A percentile compares a stretch with the other conserved stretches of the same genome.
phyloP scores from a whole-genome alignment of 2,888 invertebrate genomes.

The Aspidiotus rigidus region DNA sequence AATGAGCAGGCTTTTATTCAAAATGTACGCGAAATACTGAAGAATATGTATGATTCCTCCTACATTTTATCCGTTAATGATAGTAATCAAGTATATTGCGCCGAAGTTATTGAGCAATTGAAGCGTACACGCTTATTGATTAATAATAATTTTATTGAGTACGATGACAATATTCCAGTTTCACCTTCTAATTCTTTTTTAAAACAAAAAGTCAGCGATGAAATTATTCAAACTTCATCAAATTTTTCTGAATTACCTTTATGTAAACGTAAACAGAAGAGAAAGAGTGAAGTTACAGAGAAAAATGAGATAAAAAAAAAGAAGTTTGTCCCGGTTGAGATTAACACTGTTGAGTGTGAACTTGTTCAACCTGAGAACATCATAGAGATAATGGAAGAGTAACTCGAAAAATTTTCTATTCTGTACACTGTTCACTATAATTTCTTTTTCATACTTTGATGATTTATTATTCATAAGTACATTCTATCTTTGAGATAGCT shows the following conservation, averaged over 20 bases:
- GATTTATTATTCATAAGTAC: too few species aligned
- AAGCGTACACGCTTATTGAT: neutral
- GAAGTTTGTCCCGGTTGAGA: neutral
- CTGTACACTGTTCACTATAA: too few species aligned
- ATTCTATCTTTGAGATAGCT: too few species aligned
- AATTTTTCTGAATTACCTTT: neutral
- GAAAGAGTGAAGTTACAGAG: neutral
- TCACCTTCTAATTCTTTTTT: neutral
- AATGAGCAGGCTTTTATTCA: constrained; percentile 1
- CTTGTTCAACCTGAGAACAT: neutral
- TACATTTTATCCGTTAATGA: neutral
- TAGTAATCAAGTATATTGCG: neutral
- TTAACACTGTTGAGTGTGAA: neutral
- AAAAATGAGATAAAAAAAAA: neutral
- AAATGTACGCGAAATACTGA: neutral
- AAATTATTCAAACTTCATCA: neutral
- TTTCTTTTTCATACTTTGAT: too few species aligned
- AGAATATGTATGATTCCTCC: neutral
- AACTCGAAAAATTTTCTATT: too few species aligned
- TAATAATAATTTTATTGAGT: neutral
- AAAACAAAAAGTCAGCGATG: neutral
- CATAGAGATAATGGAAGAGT: neutral
- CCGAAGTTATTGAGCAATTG: neutral
- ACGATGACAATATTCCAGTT: neutral
- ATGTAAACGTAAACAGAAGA: neutral